A percentile compares a stretch with the other conserved stretches of the same genome.
Evolutionary conservation across 1,140 invertebrate genomes (phyloP).

Genomic region (Chrysomallon squamiferum): DNA sequence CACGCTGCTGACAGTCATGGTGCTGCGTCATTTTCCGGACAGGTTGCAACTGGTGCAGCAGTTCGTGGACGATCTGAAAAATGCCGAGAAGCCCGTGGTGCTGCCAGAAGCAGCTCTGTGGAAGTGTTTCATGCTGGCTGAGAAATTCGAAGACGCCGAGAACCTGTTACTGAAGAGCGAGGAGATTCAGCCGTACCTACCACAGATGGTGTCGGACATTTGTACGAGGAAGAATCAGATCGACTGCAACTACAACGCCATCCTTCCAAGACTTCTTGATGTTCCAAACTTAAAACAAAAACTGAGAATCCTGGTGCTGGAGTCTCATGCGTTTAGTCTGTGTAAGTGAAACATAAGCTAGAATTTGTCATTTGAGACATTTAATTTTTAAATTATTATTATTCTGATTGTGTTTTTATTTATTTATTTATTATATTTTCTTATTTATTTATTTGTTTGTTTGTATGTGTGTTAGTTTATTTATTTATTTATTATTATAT

Average conservation of each 20-base stretch:
- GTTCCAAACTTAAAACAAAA: conserved; percentile 4
- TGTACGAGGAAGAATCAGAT: conserved; percentile 11
- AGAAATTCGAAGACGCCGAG: conserved; percentile 19
- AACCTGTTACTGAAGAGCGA: conserved; percentile 9
- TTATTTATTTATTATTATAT: too few relatives aligned
- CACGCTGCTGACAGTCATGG: conserved; percentile 20
- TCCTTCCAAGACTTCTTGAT: conserved; percentile 5
- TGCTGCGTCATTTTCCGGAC: conserved; percentile 28
- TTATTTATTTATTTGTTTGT: too few relatives aligned
- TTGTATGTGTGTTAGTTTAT: too few relatives aligned
- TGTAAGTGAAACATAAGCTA: conserved; percentile 3
- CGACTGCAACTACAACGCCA: conserved; percentile 2
- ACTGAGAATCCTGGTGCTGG: conserved; percentile 8
- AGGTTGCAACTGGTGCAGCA: conserved; percentile 8
- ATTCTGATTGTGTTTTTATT: too few relatives aligned
- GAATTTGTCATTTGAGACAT: not conserved
- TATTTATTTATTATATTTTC: too few relatives aligned
- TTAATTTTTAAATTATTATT: too few relatives aligned
- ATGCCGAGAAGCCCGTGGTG: conserved; percentile 6
- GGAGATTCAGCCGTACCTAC: conserved; percentile 8
- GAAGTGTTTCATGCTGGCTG: conserved; percentile 25
- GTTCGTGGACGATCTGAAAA: conserved; percentile 25
- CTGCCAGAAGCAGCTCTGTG: conserved; percentile 19
- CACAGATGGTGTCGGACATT: conserved; percentile 16
- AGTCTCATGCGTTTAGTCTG: not conserved